These are phyloP conservation scores for Xylota sylvarum DNA, from an alignment of 2,888 invertebrate species.

Conservation along the genomic window DNA sequence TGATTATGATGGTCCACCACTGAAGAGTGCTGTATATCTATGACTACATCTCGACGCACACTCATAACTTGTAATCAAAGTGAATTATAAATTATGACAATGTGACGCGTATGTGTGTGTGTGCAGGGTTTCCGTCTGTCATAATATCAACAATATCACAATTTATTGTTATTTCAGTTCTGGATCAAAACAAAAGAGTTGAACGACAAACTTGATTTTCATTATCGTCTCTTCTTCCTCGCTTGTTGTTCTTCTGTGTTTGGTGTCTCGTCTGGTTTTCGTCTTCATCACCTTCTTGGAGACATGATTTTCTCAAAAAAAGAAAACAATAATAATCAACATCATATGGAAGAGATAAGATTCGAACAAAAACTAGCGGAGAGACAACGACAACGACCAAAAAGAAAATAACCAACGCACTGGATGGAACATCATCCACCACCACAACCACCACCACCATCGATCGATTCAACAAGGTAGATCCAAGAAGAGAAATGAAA, in stretches of 20 bases:
- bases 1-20: constrained; percentile 41
- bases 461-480: neutral
- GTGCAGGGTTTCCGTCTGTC: constrained; percentile 62
- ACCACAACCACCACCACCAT: neutral
- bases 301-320: constrained; percentile 41
- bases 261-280: constrained; percentile 67
- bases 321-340: constrained; percentile 33
- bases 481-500: constrained; percentile 25
- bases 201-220: constrained; percentile 74
- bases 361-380: constrained; percentile 29
- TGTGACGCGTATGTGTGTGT: constrained; percentile 12
- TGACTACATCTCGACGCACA: constrained; percentile 67
- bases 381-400: neutral
- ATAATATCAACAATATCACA: constrained; percentile 75
- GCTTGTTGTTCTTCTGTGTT: constrained; percentile 4
- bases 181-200: constrained; percentile 76
- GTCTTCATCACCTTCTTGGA: constrained; percentile 63
- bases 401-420: neutral
- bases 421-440: neutral
- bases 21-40: constrained; percentile 61
- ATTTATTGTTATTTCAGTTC: constrained; percentile 71
- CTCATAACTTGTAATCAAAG: constrained; percentile 75
- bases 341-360: constrained; percentile 37
- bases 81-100: constrained; percentile 74
- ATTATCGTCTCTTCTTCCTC: constrained; percentile 52